Evolutionary conservation across 1,140 invertebrate species (phyloP).

Genomic region (Argopecten irradians): DNA sequence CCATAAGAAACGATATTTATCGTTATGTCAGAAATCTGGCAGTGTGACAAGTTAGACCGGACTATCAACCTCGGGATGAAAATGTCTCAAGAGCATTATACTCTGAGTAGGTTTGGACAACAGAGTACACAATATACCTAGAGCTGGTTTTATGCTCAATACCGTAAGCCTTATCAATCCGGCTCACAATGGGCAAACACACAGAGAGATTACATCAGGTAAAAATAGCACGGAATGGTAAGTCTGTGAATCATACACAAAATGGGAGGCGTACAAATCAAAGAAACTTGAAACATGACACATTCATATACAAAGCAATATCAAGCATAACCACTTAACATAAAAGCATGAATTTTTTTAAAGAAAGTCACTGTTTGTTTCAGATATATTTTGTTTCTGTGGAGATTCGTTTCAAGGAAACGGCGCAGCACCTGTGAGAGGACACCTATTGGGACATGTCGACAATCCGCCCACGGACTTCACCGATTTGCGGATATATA

Average conservation of each 20-base stretch:
- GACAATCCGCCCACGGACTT: not conserved
- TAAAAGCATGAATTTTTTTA: not conserved
- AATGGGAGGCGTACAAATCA: not conserved
- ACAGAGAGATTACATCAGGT: constrained; percentile 14
- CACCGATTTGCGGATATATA: not conserved
- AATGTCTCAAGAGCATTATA: constrained; percentile 17
- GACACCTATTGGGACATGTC: not conserved
- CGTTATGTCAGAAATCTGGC: constrained; percentile 11
- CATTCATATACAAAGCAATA: not conserved
- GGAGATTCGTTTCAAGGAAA: not conserved
- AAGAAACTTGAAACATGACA: not conserved
- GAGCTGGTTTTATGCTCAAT: constrained; percentile 1
- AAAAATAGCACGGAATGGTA: constrained; percentile 14
- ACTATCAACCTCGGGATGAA: constrained; percentile 11
- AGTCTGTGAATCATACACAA: not conserved
- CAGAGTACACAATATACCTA: not conserved
- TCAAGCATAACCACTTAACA: not conserved
- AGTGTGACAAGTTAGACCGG: not conserved
- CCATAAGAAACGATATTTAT: not conserved
- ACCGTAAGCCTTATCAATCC: not conserved
- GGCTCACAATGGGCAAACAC: constrained; percentile 1
- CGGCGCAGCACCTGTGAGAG: not conserved
- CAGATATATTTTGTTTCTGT: not conserved
- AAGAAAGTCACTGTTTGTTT: not conserved
- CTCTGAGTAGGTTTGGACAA: constrained; percentile 13